Base-by-base conservation (phyloP, 2,888 invertebrate species). In the Melanostoma scalare region DNA sequence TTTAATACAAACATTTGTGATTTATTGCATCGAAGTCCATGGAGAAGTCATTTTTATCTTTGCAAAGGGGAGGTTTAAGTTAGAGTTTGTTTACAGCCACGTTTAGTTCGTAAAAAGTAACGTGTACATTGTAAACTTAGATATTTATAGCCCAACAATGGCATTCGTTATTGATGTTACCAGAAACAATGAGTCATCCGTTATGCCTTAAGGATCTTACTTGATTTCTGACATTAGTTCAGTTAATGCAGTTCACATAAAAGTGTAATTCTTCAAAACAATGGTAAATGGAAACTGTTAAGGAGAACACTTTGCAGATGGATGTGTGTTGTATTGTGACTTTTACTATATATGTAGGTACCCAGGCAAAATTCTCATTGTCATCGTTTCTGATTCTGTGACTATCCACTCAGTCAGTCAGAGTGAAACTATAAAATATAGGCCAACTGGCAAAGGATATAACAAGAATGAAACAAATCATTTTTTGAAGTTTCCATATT, bases 401-500 rank as follows among this genome's bases (percentile, higher is more conserved):
- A 20, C 48, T 50, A 50, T 42, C 9, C 3, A 9, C 8, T 3
- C 3, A 48, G 63, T 63, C 30, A 63, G 48, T 10, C 50, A 63
- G 50, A 63, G 30, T 46, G n/a, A 50, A 63, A n/a, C 30, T 50
- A 46, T 52, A 55, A 58, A 50, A 77, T 78, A 65, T 65, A 77
- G 77, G 77, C 72, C 72, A 72, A 35, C 36, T 50, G 31, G 35
- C 56, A 71, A 38, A 76, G 20, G 8, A 8, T 9, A 48, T 52
- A 53, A 60, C 52, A 46, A 35, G 65, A 46, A 50, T 63, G 48
- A 52, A 20, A 67, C 76, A 81, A 81, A 81, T 81, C 76, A 81
- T 71, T 71, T 81, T 60, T 75, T 63, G 63, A 80, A 69, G 69
- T 67, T 71, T 61, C 36, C 75, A 81, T 76, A 75, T 80, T 75